Evolutionary conservation across 1,140 invertebrate species (phyloP).

Genomic region (Drosophila baimaii): DNA sequence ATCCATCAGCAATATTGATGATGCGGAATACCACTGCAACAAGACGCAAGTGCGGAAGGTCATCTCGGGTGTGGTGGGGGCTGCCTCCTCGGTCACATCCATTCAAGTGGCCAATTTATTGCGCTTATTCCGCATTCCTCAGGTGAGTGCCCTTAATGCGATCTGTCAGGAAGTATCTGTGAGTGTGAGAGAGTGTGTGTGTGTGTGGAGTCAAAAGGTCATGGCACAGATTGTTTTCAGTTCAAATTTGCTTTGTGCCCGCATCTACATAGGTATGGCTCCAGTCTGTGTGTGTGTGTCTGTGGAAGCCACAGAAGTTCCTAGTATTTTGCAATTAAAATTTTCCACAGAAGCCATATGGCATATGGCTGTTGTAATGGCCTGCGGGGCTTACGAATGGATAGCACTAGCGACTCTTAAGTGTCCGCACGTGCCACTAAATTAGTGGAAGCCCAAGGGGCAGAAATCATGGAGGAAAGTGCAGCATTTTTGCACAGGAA

Average conservation of each 20-base stretch:
- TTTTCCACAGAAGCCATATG: constrained; percentile 31
- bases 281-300: not conserved
- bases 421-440: constrained; percentile 48
- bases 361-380: constrained; percentile 12
- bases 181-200: too few species aligned
- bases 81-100: constrained; percentile 96
- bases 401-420: constrained; percentile 19
- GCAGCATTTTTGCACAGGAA: constrained; percentile 43
- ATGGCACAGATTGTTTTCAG: not conserved
- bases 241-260: constrained; percentile 23
- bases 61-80: constrained; percentile 97
- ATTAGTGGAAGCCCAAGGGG: constrained; percentile 33
- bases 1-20: constrained; percentile 97
- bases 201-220: not conserved
- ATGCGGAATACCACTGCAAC: constrained; percentile 94
- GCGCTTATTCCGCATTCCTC: constrained; percentile 96
- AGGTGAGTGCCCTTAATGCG: constrained; percentile 87
- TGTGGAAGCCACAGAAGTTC: constrained; percentile 20
- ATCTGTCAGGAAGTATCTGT: too few species aligned
- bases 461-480: constrained; percentile 47
- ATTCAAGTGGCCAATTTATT: constrained; percentile 98
- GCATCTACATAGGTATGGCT: constrained; percentile 6
- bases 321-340: constrained; percentile 66
- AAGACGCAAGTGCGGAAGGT: constrained; percentile 93
- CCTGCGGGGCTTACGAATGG: not conserved